phyloP scores from a whole-genome alignment of 1,140 invertebrate genomes.

The Trichomalopsis sarcophagae region DNA sequence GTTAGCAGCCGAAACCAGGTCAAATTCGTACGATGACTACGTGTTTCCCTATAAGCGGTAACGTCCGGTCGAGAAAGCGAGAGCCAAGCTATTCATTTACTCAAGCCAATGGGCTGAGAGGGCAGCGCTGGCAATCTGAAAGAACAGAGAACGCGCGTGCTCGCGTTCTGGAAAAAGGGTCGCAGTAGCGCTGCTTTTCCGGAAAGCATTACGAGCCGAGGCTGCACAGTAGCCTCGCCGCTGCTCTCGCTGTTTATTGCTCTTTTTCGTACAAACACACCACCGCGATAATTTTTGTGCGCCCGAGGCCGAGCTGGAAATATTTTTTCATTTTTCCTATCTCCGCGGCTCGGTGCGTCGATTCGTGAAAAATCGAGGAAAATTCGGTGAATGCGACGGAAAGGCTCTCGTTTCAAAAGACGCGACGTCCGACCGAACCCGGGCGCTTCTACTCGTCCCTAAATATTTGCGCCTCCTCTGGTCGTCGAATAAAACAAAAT shows the following conservation, averaged over 20 bases:
- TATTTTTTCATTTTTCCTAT: too few relatives aligned
- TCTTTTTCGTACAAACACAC: neutral
- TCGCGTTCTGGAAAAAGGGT: neutral
- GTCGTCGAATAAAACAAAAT: neutral
- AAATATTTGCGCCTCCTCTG: neutral
- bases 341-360: too few relatives aligned
- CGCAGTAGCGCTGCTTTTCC: neutral
- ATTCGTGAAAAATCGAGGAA: too few relatives aligned
- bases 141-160: neutral
- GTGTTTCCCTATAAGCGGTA: conserved; percentile 24
- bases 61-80: neutral
- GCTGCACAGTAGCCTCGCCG: neutral
- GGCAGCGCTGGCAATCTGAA: neutral
- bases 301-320: too few relatives aligned
- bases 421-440: neutral
- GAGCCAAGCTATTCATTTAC: conserved; percentile 15
- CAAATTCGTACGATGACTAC: conserved; percentile 35
- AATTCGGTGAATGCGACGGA: too few relatives aligned
- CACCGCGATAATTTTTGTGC: too few relatives aligned
- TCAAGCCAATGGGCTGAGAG: conserved; percentile 3
- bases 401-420: too few relatives aligned
- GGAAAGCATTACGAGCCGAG: neutral
- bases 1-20: conserved; percentile 11
- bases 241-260: too few relatives aligned
- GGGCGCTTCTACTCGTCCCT: neutral